Evolutionary conservation across 2,113 vertebrate species (phyloP), one percentile per base, ranked within the genome.

Genomic region (Strix uralensis): DNA sequence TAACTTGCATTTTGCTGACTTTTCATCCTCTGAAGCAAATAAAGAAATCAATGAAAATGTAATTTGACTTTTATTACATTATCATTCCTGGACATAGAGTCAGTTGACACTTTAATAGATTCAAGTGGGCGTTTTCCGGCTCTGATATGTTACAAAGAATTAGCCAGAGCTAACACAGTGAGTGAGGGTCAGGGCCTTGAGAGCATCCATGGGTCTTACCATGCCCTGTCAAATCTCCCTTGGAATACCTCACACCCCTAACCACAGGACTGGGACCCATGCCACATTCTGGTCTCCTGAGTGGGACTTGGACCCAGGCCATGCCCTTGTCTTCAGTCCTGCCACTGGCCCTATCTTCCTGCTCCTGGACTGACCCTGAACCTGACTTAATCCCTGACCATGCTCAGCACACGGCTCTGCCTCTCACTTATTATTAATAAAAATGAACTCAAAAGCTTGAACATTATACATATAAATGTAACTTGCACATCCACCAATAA

Each of bases 281-380:
- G 6, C 5, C 22, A 27, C 40, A 17, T 32, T 22, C 29, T 38
- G 10, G 34, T 62, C 54, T 47, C 29, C 13, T 22, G 54, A 40
- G 23, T 15, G 29, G 29, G 15, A 40, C 21, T 7, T 2, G 10
- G 46, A n/a, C 10, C 4, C 11, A 19, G 13, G 3, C 4, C 6
- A 19, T 54, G 11, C 9, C 25, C 21, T 54, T 42, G 5, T 20
- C 74, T 38, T 22, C n/a, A 19, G 26, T 55, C 38, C 30, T 78
- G 30, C 9, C 30, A 17, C 23, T 32, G 10, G 13, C 10, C 13
- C 11, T 19, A 4, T 29, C 6, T 44, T 44, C 5, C 18, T 34
- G 15, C 3, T 74, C 27, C 17, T 22, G 47, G 15, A 10, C 32
- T 61, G 40, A 51, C 5, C 17, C 9, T 32, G 36, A 29, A 40